Conservation (phyloP, 2,797 vertebrate genomes). For the Adelosebastes latens region DNA sequence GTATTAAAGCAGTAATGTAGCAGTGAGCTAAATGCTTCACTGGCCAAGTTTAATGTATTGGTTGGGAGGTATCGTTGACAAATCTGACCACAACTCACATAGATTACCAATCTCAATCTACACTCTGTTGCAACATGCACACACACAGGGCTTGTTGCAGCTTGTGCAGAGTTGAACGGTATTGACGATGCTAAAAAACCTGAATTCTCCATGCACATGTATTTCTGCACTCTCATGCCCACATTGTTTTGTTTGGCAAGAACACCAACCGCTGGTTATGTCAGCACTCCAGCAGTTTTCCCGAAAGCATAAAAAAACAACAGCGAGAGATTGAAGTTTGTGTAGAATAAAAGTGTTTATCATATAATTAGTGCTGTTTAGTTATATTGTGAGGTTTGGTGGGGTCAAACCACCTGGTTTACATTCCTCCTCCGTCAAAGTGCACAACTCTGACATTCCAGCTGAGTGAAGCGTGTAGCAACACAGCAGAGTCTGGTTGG, state of each 20-base stretch:
- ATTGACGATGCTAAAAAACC: neutral
- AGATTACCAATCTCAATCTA: neutral
- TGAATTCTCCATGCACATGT: neutral
- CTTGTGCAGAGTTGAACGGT: neutral
- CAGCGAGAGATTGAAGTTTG: neutral
- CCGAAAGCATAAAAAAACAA: neutral
- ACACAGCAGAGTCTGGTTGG: neutral
- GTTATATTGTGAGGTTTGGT: neutral
- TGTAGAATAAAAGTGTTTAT: neutral
- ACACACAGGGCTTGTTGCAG: conserved; percentile 5
- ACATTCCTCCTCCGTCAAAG: neutral
- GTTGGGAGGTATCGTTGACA: neutral
- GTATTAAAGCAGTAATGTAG: neutral
- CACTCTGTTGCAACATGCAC: neutral
- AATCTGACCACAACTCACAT: neutral
- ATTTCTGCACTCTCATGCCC: neutral
- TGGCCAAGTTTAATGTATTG: neutral
- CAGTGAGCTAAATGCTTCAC: neutral
- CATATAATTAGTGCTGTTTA: neutral
- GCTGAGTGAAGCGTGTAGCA: conserved; percentile 30
- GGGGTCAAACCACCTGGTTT: neutral
- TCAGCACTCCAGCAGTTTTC: conserved; percentile 5
- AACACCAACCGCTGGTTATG: neutral
- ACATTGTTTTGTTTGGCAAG: neutral
- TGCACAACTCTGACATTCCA: conserved; percentile 42